These are phyloP conservation scores for Synergus umbraculus DNA, from an alignment of 2,888 invertebrate species.

Conservation along the genomic window DNA sequence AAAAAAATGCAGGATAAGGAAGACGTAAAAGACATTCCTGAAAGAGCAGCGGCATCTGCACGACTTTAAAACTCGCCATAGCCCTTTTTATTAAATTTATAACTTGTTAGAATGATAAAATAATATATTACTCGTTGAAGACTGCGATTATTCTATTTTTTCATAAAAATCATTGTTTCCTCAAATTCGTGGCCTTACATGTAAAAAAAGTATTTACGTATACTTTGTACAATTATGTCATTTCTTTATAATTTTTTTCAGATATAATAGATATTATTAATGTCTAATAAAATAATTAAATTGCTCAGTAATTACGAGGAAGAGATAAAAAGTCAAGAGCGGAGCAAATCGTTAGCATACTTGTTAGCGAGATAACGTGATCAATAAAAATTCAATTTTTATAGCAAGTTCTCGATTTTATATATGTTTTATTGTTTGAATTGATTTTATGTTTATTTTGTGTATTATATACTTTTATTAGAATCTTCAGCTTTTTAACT, in stretches of 20 bases:
- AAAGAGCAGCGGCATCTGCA: constrained; percentile 47
- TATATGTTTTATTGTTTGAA: not conserved
- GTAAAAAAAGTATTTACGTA: not conserved
- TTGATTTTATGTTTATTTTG: not conserved
- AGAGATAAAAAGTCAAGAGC: not conserved
- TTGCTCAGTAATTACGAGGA: not conserved
- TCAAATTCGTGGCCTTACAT: not conserved
- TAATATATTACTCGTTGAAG: not conserved
- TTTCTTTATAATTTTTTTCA: not conserved
- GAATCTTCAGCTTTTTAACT: not conserved
- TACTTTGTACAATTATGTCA: not conserved
- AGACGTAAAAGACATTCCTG: constrained; percentile 51
- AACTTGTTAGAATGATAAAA: constrained; percentile 9
- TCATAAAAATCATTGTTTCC: not conserved
- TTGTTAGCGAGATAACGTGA: not conserved
- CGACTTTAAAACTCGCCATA: constrained; percentile 49
- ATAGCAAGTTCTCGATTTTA: not conserved
- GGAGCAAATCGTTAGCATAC: not conserved
- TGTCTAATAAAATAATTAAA: not conserved
- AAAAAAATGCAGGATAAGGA: constrained; percentile 69
- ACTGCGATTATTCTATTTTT: not conserved
- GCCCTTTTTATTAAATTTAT: constrained; percentile 47
- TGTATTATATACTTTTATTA: not conserved
- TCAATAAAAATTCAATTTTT: not conserved
- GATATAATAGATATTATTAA: not conserved